phyloP scores from a whole-genome alignment of 2,888 invertebrate genomes.

The Drosophila imparisetae region DNA sequence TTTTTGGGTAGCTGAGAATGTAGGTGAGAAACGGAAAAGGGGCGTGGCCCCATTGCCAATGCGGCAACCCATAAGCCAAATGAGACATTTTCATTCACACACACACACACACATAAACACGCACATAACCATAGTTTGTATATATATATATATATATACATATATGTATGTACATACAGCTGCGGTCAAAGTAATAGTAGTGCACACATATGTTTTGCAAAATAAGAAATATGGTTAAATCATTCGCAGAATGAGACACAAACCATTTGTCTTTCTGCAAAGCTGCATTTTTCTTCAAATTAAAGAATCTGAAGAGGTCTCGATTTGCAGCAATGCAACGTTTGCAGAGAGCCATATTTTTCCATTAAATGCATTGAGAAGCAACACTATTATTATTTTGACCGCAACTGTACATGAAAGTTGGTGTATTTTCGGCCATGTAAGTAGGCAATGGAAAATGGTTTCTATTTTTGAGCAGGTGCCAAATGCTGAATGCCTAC shows the following conservation, averaged over 20 bases:
- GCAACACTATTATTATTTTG: background rate
- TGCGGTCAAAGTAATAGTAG: background rate
- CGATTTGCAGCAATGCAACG: too few relatives aligned
- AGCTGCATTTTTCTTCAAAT: background rate
- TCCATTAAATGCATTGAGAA: background rate
- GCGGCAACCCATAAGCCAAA: constrained; percentile 44
- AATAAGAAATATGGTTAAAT: background rate
- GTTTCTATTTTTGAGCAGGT: constrained; percentile 35
- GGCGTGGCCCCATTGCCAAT: constrained; percentile 57
- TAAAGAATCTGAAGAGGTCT: background rate
- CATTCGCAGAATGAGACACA: background rate
- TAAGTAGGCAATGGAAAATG: constrained; percentile 19
- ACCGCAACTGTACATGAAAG: background rate
- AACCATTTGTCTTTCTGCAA: background rate
- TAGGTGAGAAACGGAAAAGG: constrained; percentile 66
- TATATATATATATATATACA: background rate
- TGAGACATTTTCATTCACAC: constrained; percentile 28
- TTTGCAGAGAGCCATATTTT: background rate
- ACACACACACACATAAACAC: constrained; percentile 3
- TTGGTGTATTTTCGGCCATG: background rate
- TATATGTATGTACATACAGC: background rate
- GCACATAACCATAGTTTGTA: background rate
- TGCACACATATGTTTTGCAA: background rate
- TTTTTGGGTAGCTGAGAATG: constrained; percentile 47
- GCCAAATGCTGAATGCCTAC: constrained; percentile 22